Evolutionary conservation across 2,888 invertebrate genomes (phyloP).

Genomic region (Lamproptera curius): DNA sequence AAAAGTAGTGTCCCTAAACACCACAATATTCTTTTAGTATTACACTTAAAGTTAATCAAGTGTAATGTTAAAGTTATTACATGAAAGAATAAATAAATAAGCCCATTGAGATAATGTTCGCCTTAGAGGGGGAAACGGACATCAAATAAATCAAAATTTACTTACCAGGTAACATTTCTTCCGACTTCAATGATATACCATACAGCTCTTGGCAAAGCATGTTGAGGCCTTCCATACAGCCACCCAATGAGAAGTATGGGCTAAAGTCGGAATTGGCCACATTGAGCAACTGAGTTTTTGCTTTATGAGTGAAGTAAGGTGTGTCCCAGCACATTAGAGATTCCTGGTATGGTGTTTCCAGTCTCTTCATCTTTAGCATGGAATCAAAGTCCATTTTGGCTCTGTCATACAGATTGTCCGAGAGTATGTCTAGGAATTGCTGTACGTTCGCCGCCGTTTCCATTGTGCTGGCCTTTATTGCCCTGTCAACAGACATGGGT

Average conservation of each 20-base stretch:
- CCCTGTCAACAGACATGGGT: conserved; percentile 67
- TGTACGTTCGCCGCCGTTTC: conserved; percentile 88
- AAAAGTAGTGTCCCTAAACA: too few relatives aligned
- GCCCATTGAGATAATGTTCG: too few relatives aligned
- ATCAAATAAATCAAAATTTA: neutral
- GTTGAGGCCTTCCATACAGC: conserved; percentile 98
- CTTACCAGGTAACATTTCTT: conserved; percentile 82
- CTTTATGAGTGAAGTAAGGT: conserved; percentile 88
- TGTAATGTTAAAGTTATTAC: too few relatives aligned
- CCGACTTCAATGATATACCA: conserved; percentile 86
- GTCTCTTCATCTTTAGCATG: conserved; percentile 86
- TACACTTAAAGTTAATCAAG: too few relatives aligned
- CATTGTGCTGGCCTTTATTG: conserved; percentile 91
- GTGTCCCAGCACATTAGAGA: conserved; percentile 89
- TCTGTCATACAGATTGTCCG: conserved; percentile 82
- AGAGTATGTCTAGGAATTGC: conserved; percentile 88
- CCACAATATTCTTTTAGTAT: too few relatives aligned
- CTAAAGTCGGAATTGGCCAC: conserved; percentile 85
- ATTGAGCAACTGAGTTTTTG: conserved; percentile 83
- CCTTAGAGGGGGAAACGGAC: too few relatives aligned
- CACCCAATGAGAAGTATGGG: conserved; percentile 93
- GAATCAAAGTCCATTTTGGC: conserved; percentile 86
- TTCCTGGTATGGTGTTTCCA: conserved; percentile 48
- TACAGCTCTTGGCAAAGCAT: conserved; percentile 90
- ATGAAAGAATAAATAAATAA: too few relatives aligned